Evolutionary conservation across 2,797 vertebrate genomes (phyloP), one percentile per base, ranked within the genome.

Genomic region (Platalea minor): DNA sequence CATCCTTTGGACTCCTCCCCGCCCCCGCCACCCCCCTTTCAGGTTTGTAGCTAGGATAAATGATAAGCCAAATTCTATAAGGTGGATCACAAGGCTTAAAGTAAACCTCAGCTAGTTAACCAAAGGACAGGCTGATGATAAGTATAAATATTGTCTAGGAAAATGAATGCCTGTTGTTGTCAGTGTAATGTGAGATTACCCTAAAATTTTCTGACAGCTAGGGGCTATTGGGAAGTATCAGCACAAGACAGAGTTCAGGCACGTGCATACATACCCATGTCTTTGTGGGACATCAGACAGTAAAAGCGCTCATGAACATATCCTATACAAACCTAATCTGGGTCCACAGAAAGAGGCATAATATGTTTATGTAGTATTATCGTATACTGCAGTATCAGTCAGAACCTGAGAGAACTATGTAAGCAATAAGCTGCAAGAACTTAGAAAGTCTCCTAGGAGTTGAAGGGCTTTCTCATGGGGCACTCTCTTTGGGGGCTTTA

Each of bases 121-220:
- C 72, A 80, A 92, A 95, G 81, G 91, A 88, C 89, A 95, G 81
- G 37, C 68, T 96, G 84, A 83, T 90, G 82, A 18, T 69, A 90
- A 95, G 51, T 65, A 35, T 96, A 96, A 92, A 91, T 93, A 94
- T 63, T 92, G 90, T 80, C 93, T 95, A 93, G 74, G 73, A 96
- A 97, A 97, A 94, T 64, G n/a, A 96, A 91, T 96, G 80, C 75
- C 89, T 96, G 80, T 94, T 97, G 89, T 94, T 97, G 96, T 97
- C 92, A 91, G 64, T 77, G 77, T 88, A 87, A 95, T 64, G 83
- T 93, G 84, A 97, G 96, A 94, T 96, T 94, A 76, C n/a, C 53
- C 48, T 92, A 53, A 77, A 89, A 64, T 87, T 86, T 93, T 86
- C 67, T 88, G 85, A 70, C 61, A 33, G 9, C n/a, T 61, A 56